Conservation (phyloP, 2,113 vertebrate species). For the Sorex araneus region DNA sequence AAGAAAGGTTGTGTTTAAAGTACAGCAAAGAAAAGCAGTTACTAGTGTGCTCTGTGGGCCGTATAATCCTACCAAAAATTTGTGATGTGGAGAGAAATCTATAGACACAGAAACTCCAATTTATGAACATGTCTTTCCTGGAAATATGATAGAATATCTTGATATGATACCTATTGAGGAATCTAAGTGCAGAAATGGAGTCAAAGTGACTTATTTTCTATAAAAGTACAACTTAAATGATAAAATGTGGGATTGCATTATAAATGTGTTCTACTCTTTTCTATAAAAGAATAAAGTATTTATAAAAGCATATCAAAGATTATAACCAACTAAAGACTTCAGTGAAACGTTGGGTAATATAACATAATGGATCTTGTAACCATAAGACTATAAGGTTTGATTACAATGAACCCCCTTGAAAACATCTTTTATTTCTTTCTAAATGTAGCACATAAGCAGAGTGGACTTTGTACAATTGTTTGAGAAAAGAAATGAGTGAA, state of each 20-base stretch:
- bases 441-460: conserved; percentile 9
- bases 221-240: neutral
- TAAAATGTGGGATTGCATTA: conserved; percentile 32
- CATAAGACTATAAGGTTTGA: conserved; percentile 52
- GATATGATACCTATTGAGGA: neutral
- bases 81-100: neutral
- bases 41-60: neutral
- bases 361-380: neutral
- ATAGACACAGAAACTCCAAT: neutral
- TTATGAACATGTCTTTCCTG: neutral
- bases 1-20: neutral
- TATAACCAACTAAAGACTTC: conserved; percentile 19
- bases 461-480: neutral
- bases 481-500: neutral
- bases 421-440: neutral
- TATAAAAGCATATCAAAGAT: neutral
- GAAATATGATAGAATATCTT: neutral
- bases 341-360: neutral
- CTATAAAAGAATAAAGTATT: conserved; percentile 34
- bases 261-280: neutral
- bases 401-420: conserved; percentile 35
- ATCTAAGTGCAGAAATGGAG: neutral
- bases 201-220: conserved; percentile 11
- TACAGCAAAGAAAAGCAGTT: neutral
- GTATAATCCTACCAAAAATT: neutral